phyloP scores from a whole-genome alignment of 2,797 vertebrate species.

The Peromyscus attwateri region DNA sequence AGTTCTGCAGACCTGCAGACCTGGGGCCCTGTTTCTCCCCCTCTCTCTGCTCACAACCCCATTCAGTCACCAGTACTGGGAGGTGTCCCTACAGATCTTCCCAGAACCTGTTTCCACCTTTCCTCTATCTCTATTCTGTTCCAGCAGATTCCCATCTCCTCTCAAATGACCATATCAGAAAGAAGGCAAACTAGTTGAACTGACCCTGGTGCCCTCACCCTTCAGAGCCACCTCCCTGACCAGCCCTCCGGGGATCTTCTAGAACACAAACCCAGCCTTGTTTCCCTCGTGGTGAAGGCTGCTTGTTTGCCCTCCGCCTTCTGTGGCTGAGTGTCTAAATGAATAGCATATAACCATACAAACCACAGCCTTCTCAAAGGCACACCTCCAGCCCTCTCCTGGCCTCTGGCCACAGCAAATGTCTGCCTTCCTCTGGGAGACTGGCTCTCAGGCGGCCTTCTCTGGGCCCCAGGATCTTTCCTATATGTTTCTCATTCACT shows the following conservation, averaged over 20 bases:
- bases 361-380: slow-evolving; percentile 17
- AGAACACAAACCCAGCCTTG: neutral
- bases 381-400: neutral
- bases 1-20: neutral
- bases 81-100: neutral
- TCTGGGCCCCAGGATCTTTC: neutral
- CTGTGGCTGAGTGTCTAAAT: neutral
- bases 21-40: neutral
- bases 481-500: neutral
- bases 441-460: neutral
- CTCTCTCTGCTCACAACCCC: neutral
- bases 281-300: neutral
- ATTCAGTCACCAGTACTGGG: neutral
- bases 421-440: neutral
- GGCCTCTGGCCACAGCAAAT: slow-evolving; percentile 25
- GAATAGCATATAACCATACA: neutral
- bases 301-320: neutral
- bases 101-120: neutral
- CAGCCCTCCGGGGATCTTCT: neutral
- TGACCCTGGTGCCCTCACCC: neutral
- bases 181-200: neutral
- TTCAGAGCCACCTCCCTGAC: neutral
- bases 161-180: neutral
- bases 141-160: neutral
- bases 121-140: neutral